A percentile compares a stretch with the other conserved stretches of the same genome.
Evolutionary conservation across 2,888 invertebrate genomes (phyloP).

Genomic region (Torymus tubicola): DNA sequence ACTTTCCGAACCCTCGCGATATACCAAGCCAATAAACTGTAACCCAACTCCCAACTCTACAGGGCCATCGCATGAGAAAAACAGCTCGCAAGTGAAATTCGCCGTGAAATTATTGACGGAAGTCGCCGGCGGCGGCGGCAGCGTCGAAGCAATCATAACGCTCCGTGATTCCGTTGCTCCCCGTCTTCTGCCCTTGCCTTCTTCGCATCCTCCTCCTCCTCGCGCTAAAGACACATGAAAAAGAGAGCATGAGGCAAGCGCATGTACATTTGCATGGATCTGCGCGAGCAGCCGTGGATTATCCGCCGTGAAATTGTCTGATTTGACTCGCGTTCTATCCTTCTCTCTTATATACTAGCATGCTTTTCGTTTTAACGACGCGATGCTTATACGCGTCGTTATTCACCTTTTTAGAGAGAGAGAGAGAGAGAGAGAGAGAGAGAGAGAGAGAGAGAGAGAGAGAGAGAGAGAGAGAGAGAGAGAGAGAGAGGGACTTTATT

Average conservation of each 20-base stretch:
- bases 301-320: constrained; percentile 70
- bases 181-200: constrained; percentile 18
- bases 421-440: no score
- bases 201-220: constrained; percentile 29
- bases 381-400: constrained; percentile 60
- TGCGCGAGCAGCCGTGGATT: constrained; percentile 50
- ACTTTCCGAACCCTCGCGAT: no score
- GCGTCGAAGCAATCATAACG: constrained; percentile 74
- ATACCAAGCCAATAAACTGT: no score
- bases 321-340: constrained; percentile 67
- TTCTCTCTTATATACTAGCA: constrained; percentile 55
- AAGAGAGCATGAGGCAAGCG: neutral
- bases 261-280: constrained; percentile 49
- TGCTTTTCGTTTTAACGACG: constrained; percentile 56
- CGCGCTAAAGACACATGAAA: neutral
- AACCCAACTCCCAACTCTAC: no score
- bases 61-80: constrained; percentile 61
- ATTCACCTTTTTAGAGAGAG: constrained; percentile 56
- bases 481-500: constrained; percentile 33
- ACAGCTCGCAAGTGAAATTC: constrained; percentile 70
- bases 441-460: no score
- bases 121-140: constrained; percentile 69
- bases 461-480: no score
- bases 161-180: constrained; percentile 70
- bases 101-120: constrained; percentile 75